Conservation (phyloP, 2,113 vertebrate species). For the Callorhinus ursinus region DNA sequence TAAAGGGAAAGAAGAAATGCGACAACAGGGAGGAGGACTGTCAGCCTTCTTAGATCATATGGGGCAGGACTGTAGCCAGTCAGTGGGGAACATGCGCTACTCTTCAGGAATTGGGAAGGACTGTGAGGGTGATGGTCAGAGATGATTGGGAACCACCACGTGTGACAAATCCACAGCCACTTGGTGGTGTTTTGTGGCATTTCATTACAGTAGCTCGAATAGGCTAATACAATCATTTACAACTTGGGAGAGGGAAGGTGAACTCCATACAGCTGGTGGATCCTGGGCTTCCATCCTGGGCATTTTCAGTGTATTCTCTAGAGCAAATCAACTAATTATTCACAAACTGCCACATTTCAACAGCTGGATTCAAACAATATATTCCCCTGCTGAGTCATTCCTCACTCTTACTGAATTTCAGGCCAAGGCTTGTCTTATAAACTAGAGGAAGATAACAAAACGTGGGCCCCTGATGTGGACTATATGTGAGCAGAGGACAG, state of each 20-base stretch:
- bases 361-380: background rate
- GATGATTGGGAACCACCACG: background rate
- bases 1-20: background rate
- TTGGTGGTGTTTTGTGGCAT: background rate
- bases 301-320: background rate
- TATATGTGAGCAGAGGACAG: background rate
- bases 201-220: background rate
- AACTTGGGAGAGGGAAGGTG: background rate
- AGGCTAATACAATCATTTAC: background rate
- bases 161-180: background rate
- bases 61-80: background rate
- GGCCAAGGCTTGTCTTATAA: background rate
- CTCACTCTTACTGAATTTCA: constrained; percentile 36
- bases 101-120: background rate
- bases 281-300: background rate
- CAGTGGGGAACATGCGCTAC: no score
- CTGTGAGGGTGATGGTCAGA: background rate
- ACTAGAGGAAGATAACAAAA: constrained; percentile 44
- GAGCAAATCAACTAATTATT: constrained; percentile 46
- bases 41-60: background rate
- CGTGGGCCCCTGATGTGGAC: background rate
- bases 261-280: background rate
- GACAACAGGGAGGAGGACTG: background rate
- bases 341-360: background rate
- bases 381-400: background rate